Evolutionary conservation across 2,113 vertebrate genomes (phyloP).

Genomic region (Pangasianodon hypophthalmus): DNA sequence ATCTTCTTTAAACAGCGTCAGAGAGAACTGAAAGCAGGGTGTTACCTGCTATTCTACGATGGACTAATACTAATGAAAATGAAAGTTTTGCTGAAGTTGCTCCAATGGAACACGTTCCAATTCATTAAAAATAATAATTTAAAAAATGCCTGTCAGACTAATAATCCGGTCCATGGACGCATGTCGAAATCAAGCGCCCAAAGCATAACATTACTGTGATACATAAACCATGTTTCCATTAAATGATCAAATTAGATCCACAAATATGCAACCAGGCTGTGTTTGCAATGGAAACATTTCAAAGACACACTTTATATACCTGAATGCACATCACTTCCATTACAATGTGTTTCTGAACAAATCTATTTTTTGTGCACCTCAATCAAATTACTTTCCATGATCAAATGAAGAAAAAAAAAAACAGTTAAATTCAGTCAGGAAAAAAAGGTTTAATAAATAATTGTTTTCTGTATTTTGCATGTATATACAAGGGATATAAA

Average conservation of each 20-base stretch:
- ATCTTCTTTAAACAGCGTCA: background rate
- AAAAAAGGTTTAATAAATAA: background rate
- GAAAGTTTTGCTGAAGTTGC: background rate
- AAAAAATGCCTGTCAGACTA: background rate
- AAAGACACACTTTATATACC: background rate
- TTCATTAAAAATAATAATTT: background rate
- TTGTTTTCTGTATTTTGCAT: background rate
- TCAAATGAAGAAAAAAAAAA: background rate
- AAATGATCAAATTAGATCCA: background rate
- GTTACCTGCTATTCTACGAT: background rate
- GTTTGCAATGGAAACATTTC: background rate
- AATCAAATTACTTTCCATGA: background rate
- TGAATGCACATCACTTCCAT: background rate
- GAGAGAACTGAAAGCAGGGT: background rate
- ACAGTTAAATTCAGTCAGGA: background rate
- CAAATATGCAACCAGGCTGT: background rate
- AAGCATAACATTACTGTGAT: background rate
- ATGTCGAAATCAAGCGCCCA: background rate
- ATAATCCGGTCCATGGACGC: background rate
- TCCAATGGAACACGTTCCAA: background rate
- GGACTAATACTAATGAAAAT: background rate
- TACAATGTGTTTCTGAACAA: background rate
- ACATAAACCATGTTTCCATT: background rate
- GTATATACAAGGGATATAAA: background rate
- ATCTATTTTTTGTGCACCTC: background rate